Conservation (phyloP, 1,140 invertebrate species). For the Vanessa tameamea region DNA sequence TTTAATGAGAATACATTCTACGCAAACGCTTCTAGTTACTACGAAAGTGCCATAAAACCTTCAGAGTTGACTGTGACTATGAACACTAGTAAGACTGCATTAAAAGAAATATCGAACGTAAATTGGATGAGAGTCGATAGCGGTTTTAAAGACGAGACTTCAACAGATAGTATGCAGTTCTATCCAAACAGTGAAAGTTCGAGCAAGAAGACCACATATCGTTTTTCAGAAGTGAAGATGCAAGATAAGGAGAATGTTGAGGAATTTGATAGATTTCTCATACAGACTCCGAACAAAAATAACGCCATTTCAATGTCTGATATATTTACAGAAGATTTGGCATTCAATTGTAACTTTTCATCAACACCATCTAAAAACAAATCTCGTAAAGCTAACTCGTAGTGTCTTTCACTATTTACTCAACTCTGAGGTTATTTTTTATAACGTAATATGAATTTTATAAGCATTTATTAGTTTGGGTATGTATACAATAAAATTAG, state of each 20-base stretch:
- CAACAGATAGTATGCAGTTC: constrained; percentile 67
- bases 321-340: constrained; percentile 72
- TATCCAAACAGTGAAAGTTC: constrained; percentile 48
- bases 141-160: constrained; percentile 76
- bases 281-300: constrained; percentile 49
- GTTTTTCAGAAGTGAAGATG: constrained; percentile 59
- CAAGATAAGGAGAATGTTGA: constrained; percentile 67
- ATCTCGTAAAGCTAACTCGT: constrained; percentile 56
- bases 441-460: constrained; percentile 50
- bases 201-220: constrained; percentile 42
- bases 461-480: constrained; percentile 53
- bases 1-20: constrained; percentile 75
- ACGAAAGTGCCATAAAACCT: constrained; percentile 76
- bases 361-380: constrained; percentile 78
- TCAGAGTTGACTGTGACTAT: constrained; percentile 72
- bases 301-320: constrained; percentile 76
- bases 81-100: constrained; percentile 52
- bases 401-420: constrained; percentile 21
- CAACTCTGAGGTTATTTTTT: constrained; percentile 18
- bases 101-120: constrained; percentile 73
- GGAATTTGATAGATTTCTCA: constrained; percentile 56
- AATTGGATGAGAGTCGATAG: constrained; percentile 77
- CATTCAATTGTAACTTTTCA: constrained; percentile 76
- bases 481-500: constrained; percentile 37
- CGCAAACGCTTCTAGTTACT: constrained; percentile 70